Evolutionary conservation across 2,888 invertebrate genomes (phyloP).

Genomic region (Hemistola chrysoprasaria): DNA sequence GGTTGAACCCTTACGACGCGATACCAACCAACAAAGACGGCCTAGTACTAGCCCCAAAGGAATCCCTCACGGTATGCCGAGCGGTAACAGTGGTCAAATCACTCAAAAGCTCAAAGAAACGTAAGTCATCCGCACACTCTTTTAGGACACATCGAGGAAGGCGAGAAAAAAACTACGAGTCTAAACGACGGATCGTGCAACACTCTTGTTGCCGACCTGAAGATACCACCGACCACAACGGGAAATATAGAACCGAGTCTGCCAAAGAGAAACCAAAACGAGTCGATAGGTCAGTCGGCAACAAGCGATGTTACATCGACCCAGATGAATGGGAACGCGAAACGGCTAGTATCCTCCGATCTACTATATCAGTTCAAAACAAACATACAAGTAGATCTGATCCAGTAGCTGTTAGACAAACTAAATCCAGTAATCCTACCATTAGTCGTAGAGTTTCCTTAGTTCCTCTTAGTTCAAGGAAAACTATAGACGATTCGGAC

Average conservation of each 20-base stretch:
- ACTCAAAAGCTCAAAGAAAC: slow-evolving; percentile 69
- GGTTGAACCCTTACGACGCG: slow-evolving; percentile 81
- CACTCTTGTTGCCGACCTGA: slow-evolving; percentile 71
- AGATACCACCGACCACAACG: slow-evolving; percentile 36
- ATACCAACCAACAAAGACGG: slow-evolving; percentile 65
- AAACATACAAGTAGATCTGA: slow-evolving; percentile 58
- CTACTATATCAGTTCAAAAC: slow-evolving; percentile 73
- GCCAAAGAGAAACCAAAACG: slow-evolving; percentile 64
- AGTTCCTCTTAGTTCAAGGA: slow-evolving; percentile 50
- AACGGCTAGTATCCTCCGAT: slow-evolving; percentile 78
- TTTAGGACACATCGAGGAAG: slow-evolving; percentile 73
- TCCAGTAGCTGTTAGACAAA: slow-evolving; percentile 50
- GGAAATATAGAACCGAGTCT: slow-evolving; percentile 72
- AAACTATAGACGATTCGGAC: slow-evolving; percentile 50
- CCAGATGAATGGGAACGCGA: slow-evolving; percentile 79
- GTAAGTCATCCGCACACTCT: slow-evolving; percentile 76
- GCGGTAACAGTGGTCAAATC: slow-evolving; percentile 74
- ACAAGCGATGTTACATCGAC: slow-evolving; percentile 79
- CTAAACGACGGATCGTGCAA: slow-evolving; percentile 63
- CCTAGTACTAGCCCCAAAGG: slow-evolving; percentile 54
- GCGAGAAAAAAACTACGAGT: slow-evolving; percentile 70
- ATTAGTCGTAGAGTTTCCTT: slow-evolving; percentile 44
- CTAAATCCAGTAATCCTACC: slow-evolving; percentile 56
- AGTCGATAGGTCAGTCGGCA: slow-evolving; percentile 73
- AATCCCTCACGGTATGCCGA: slow-evolving; percentile 74